Percentiles rank a stretch among this genome's conserved stretches.
Evolutionary conservation across 2,113 vertebrate genomes (phyloP).

Genomic region (Plecotus auritus): DNA sequence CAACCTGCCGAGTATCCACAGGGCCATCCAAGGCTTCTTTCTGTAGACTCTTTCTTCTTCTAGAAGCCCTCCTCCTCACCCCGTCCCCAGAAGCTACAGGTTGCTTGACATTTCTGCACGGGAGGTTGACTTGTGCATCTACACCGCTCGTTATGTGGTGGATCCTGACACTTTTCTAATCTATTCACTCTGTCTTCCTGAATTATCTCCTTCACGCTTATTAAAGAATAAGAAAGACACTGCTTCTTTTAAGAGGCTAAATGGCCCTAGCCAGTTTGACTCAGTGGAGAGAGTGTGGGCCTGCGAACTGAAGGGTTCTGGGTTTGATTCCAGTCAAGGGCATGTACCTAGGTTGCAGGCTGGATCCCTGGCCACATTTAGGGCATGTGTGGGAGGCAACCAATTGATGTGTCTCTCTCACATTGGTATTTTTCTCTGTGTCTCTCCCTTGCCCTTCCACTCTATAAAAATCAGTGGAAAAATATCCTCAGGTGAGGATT

Average conservation of each 20-base stretch:
- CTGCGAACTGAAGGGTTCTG: too few species aligned
- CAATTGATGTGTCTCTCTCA: too few species aligned
- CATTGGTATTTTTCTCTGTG: too few species aligned
- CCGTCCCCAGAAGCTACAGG: neutral
- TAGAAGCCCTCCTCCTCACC: neutral
- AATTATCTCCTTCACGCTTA: neutral
- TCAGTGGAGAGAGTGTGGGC: too few species aligned
- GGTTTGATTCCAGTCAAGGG: too few species aligned
- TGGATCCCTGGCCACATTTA: too few species aligned
- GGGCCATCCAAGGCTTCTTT: neutral
- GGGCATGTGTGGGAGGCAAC: too few species aligned
- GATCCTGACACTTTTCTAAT: neutral
- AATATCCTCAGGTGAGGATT: too few species aligned
- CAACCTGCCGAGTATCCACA: neutral
- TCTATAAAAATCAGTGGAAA: too few species aligned
- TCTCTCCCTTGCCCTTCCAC: too few species aligned
- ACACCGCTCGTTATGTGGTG: neutral
- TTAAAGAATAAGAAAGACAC: neutral
- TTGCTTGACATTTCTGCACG: neutral
- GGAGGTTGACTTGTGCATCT: neutral
- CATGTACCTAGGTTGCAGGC: too few species aligned
- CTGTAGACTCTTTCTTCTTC: neutral
- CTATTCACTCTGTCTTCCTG: neutral
- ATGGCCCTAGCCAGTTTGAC: too few species aligned
- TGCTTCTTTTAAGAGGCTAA: neutral